A percentile compares a stretch with the other conserved stretches of the same genome.
Conservation (phyloP, 2,797 vertebrate genomes). For the Yasuhikotakia modesta region DNA sequence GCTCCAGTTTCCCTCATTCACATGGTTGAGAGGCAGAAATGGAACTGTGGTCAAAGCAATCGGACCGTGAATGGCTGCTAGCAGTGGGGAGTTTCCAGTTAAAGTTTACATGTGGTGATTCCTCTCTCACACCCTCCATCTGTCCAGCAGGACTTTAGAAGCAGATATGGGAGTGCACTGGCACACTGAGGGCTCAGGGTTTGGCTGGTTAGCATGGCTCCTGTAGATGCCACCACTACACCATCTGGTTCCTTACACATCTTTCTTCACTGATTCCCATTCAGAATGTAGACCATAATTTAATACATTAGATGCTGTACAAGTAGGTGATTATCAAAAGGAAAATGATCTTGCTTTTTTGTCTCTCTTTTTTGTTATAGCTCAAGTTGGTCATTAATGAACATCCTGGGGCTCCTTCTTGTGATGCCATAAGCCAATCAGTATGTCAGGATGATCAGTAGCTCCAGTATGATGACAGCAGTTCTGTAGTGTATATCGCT, state of each 20-base stretch:
- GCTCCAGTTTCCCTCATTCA: background rate
- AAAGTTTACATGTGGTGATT: conserved; percentile 14
- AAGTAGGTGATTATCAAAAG: too few species aligned
- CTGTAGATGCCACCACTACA: background rate
- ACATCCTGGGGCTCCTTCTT: too few species aligned
- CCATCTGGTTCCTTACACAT: background rate
- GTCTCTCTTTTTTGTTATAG: too few species aligned
- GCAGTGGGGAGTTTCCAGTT: background rate
- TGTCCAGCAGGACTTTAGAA: conserved; percentile 1
- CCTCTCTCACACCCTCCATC: background rate
- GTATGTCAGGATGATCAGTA: too few species aligned
- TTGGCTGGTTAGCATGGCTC: background rate
- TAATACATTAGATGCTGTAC: too few species aligned
- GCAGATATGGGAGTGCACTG: background rate
- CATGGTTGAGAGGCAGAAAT: background rate
- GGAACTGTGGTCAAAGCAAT: background rate
- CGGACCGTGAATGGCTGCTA: background rate
- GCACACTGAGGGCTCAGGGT: background rate
- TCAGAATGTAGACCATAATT: background rate
- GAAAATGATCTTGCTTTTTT: too few species aligned
- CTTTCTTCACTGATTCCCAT: background rate
- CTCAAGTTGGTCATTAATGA: too few species aligned
- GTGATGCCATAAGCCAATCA: too few species aligned
- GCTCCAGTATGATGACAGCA: too few species aligned
- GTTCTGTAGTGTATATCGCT: background rate